Percentiles rank a stretch among this genome's conserved stretches.
phyloP scores from a whole-genome alignment of 2,113 vertebrate genomes.

The Saccopteryx bilineata region DNA sequence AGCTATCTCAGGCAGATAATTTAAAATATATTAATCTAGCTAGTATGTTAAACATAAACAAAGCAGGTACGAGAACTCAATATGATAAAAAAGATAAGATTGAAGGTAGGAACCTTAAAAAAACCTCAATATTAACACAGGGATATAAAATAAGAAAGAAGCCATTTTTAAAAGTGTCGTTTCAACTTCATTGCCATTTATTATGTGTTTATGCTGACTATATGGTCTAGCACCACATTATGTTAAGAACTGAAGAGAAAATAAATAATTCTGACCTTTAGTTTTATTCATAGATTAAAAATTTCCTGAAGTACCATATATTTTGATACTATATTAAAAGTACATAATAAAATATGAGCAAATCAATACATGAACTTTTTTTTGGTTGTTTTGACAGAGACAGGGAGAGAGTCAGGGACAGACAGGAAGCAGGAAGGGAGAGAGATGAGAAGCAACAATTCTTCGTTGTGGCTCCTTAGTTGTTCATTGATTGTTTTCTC shows the following conservation, averaged over 20 bases:
- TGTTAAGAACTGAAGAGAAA: conserved; percentile 31
- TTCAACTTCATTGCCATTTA: not conserved
- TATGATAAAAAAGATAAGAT: not conserved
- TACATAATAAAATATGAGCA: not conserved
- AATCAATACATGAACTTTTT: not conserved
- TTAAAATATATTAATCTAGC: conserved; percentile 15
- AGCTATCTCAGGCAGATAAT: not conserved
- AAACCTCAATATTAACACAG: not conserved
- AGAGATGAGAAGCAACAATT: too few relatives aligned
- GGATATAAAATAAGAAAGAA: not conserved
- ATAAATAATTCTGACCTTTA: conserved; percentile 46
- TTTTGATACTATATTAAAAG: not conserved
- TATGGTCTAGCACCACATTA: not conserved
- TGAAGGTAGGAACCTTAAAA: not conserved
- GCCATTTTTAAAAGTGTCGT: not conserved
- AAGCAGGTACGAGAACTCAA: not conserved
- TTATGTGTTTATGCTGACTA: not conserved
- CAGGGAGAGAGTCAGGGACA: too few relatives aligned
- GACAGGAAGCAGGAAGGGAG: too few relatives aligned
- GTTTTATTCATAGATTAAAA: conserved; percentile 39
- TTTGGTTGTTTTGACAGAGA: too few relatives aligned
- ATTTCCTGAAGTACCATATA: not conserved
- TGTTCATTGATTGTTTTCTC: too few relatives aligned
- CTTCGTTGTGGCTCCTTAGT: too few relatives aligned
- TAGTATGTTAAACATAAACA: conserved; percentile 1